Conservation (phyloP, 2,888 invertebrate species). For the Synanthedon tipuliformis region DNA sequence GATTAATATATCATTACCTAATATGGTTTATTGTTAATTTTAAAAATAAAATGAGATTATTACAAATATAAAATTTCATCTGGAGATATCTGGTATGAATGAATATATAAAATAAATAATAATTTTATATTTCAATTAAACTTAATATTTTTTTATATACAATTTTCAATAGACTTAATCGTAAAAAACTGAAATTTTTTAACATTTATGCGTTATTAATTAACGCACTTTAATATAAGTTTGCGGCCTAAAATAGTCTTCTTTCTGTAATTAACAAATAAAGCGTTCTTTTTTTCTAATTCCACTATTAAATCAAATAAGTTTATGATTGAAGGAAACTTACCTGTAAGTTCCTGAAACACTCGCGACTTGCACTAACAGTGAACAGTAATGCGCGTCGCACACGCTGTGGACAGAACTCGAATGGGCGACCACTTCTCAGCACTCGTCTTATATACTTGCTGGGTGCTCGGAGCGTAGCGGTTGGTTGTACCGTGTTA, state of each 20-base stretch:
- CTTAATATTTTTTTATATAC: too few relatives aligned
- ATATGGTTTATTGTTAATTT: too few relatives aligned
- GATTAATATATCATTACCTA: too few relatives aligned
- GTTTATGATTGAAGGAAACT: background rate
- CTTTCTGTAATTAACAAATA: background rate
- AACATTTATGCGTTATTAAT: too few relatives aligned
- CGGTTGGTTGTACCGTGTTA: slow-evolving; percentile 40
- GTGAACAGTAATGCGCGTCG: slow-evolving; percentile 27
- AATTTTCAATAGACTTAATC: too few relatives aligned
- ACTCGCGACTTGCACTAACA: slow-evolving; percentile 20
- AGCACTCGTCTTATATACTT: slow-evolving; percentile 37
- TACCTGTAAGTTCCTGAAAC: slow-evolving; percentile 42
- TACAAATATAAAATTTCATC: too few relatives aligned
- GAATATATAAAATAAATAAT: too few relatives aligned
- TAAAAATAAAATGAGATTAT: too few relatives aligned
- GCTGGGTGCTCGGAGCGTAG: slow-evolving; percentile 18
- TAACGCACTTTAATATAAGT: background rate
- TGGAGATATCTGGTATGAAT: too few relatives aligned
- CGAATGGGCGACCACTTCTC: slow-evolving; percentile 35
- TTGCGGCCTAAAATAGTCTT: background rate
- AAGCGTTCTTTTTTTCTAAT: background rate
- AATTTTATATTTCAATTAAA: too few relatives aligned
- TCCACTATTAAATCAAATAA: background rate
- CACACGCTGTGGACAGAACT: slow-evolving; percentile 35
- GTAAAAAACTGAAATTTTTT: too few relatives aligned